A percentile compares a stretch with the other conserved stretches of the same genome.
These are phyloP conservation scores for Macquaria ambigua DNA, from an alignment of 2,113 vertebrate genomes.

Conservation along the genomic window DNA sequence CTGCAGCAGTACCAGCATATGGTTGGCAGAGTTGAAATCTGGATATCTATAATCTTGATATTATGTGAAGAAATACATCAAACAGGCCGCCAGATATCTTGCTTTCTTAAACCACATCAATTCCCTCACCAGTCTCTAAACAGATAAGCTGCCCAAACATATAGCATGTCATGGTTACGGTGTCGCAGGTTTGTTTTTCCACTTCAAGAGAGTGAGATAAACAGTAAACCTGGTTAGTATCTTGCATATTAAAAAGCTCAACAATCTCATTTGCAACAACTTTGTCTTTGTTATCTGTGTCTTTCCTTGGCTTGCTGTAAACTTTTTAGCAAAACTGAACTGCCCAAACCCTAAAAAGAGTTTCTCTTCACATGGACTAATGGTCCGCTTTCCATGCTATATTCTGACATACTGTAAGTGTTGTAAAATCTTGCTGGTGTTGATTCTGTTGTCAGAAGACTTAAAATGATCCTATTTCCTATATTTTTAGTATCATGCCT, in stretches of 20 bases:
- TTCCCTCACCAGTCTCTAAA: not conserved
- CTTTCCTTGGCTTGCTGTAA: not conserved
- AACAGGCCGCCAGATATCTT: not conserved
- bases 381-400: too few relatives aligned
- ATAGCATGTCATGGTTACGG: not conserved
- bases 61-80: not conserved
- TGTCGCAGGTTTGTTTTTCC: not conserved
- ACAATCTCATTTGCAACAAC: not conserved
- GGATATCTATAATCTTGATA: not conserved
- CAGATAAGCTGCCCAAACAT: not conserved
- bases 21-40: not conserved
- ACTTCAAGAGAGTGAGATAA: not conserved
- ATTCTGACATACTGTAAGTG: too few relatives aligned
- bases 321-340: not conserved
- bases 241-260: not conserved
- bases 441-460: too few relatives aligned
- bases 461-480: too few relatives aligned
- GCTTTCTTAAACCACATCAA: not conserved
- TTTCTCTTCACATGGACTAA: not conserved
- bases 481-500: not conserved
- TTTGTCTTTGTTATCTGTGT: not conserved
- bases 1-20: not conserved
- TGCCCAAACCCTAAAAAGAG: not conserved
- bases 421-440: too few relatives aligned
- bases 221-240: not conserved